A percentile compares a stretch with the other conserved stretches of the same genome.
These are phyloP conservation scores for Setophaga coronata DNA, from an alignment of 2,113 vertebrate species.

Conservation along the genomic window DNA sequence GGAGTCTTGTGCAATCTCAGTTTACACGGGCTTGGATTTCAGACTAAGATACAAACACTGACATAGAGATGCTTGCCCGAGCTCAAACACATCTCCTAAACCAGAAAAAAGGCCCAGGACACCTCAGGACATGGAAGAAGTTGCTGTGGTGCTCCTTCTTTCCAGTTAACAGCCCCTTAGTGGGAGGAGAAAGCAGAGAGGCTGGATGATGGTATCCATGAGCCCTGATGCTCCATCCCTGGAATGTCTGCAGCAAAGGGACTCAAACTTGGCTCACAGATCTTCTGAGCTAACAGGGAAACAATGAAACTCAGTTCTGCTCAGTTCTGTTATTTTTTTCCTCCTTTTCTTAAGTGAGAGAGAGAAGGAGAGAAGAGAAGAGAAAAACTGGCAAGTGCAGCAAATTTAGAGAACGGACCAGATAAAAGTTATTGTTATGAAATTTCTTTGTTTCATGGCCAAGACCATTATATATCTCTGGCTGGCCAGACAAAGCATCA, in stretches of 20 bases:
- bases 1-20: not conserved
- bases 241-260: not conserved
- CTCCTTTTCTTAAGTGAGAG: not conserved
- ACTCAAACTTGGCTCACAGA: not conserved
- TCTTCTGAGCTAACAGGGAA: slow-evolving; percentile 38
- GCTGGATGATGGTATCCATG: fast-evolving
- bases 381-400: not conserved
- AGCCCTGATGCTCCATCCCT: not conserved
- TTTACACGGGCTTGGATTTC: not conserved
- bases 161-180: not conserved
- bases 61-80: not conserved
- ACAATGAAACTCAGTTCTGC: not conserved
- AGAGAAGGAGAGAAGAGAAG: not conserved
- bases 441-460: slow-evolving; percentile 33
- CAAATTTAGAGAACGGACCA: not conserved
- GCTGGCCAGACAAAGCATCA: not conserved
- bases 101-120: not conserved
- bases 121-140: not conserved
- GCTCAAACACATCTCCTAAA: not conserved
- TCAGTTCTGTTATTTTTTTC: not conserved
- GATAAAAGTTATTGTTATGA: slow-evolving; percentile 40
- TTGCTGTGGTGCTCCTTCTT: not conserved
- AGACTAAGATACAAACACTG: not conserved
- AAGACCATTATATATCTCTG: not conserved
- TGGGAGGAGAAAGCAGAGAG: not conserved